phyloP scores from a whole-genome alignment of 30 jellyfish, hydroid and myxozoan species.

The Aurelia sp. region DNA sequence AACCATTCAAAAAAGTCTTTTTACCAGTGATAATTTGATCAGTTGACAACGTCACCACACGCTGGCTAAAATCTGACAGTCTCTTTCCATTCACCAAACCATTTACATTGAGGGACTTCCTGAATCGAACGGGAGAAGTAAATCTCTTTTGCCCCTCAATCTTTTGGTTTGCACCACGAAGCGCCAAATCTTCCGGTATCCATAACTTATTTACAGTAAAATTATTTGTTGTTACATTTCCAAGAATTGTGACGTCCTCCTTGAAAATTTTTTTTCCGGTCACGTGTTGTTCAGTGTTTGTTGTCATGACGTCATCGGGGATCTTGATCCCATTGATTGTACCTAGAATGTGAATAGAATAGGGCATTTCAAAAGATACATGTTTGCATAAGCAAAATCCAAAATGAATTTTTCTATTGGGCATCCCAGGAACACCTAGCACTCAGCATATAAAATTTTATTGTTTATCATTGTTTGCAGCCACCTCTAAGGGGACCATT shows the following conservation, averaged over 20 bases:
- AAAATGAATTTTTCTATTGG: too few species aligned
- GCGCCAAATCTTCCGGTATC: slow-evolving; percentile 77
- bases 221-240: slow-evolving; percentile 60
- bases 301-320: slow-evolving; percentile 73
- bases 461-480: too few species aligned
- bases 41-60: slow-evolving; percentile 57
- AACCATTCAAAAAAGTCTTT: slow-evolving; percentile 67
- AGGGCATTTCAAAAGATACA: too few species aligned
- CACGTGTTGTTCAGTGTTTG: slow-evolving; percentile 70
- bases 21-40: slow-evolving; percentile 57
- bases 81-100: slow-evolving; percentile 79
- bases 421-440: too few species aligned
- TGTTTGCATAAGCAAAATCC: too few species aligned
- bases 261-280: slow-evolving; percentile 66
- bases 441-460: too few species aligned
- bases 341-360: slow-evolving; percentile 31
- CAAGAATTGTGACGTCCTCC: slow-evolving; percentile 43
- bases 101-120: slow-evolving; percentile 41
- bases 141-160: slow-evolving; percentile 65
- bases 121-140: slow-evolving; percentile 13
- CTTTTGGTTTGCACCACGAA: slow-evolving; percentile 22
- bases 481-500: too few species aligned
- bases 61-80: slow-evolving; percentile 57
- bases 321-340: slow-evolving; percentile 68
- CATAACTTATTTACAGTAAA: slow-evolving; percentile 59